phyloP scores from a whole-genome alignment of 2,888 invertebrate species.

The Pandemis corylana region DNA sequence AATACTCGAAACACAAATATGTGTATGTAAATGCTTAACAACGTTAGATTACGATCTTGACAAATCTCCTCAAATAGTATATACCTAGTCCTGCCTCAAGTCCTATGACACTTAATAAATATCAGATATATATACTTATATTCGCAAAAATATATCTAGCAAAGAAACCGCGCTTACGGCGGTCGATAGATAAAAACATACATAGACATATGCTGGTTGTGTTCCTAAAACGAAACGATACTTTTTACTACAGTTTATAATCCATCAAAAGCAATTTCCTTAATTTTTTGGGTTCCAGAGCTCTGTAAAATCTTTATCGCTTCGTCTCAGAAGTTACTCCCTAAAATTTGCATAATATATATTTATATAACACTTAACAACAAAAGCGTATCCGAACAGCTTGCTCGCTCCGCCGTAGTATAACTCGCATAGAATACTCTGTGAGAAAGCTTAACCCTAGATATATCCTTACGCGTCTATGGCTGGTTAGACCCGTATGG shows the following conservation, averaged over 20 bases:
- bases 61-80: slow-evolving; percentile 53
- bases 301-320: not conserved
- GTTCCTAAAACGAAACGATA: slow-evolving; percentile 40
- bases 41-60: slow-evolving; percentile 69
- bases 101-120: slow-evolving; percentile 55
- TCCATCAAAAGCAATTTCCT: slow-evolving; percentile 1
- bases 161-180: slow-evolving; percentile 65
- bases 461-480: slow-evolving; percentile 72
- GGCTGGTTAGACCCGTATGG: slow-evolving; percentile 81
- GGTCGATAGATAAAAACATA: slow-evolving; percentile 61
- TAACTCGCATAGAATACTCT: slow-evolving; percentile 36
- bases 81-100: slow-evolving; percentile 63
- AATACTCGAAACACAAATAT: slow-evolving; percentile 60
- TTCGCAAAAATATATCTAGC: slow-evolving; percentile 70
- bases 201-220: slow-evolving; percentile 47
- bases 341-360: slow-evolving; percentile 46
- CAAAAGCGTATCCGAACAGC: slow-evolving; percentile 73
- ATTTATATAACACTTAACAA: slow-evolving; percentile 78
- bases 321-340: slow-evolving; percentile 41
- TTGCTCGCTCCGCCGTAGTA: slow-evolving; percentile 39
- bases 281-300: not conserved
- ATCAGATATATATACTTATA: slow-evolving; percentile 65
- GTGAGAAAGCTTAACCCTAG: slow-evolving; percentile 50
- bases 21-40: slow-evolving; percentile 76
- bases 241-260: not conserved